phyloP scores from a whole-genome alignment of 2,797 vertebrate species.

The Aulostomus chinensis region DNA sequence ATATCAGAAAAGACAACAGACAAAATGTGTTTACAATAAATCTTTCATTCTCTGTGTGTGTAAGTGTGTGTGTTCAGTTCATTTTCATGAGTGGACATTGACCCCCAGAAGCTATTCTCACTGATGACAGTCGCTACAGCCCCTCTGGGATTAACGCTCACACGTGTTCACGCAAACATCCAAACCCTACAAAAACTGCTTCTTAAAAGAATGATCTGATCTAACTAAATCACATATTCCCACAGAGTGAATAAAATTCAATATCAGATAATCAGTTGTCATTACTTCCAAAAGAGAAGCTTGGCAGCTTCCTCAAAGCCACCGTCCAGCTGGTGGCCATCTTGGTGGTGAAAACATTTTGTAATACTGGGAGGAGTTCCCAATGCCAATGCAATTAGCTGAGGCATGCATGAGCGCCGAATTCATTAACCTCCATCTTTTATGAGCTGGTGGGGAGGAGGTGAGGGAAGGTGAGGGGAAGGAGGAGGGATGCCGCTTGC shows the following conservation, averaged over 20 bases:
- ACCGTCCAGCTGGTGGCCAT: slow-evolving; percentile 50
- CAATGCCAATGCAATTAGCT: slow-evolving; percentile 74
- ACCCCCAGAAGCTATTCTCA: slow-evolving; percentile 7
- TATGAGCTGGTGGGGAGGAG: slow-evolving; percentile 38
- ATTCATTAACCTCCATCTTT: slow-evolving; percentile 80
- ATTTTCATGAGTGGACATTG: slow-evolving; percentile 17
- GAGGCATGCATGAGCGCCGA: slow-evolving; percentile 64
- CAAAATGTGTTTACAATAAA: too few relatives aligned
- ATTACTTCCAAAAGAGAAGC: slow-evolving; percentile 23
- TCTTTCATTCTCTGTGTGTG: too few relatives aligned
- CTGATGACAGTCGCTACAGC: slow-evolving; percentile 14
- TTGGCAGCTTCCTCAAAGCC: slow-evolving; percentile 34
- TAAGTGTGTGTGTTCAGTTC: background rate
- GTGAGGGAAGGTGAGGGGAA: slow-evolving; percentile 4
- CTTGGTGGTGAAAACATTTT: slow-evolving; percentile 60
- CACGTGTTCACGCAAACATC: slow-evolving; percentile 4
- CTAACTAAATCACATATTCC: background rate
- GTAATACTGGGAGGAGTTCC: slow-evolving; percentile 63
- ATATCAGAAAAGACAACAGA: too few relatives aligned
- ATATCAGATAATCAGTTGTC: slow-evolving; percentile 6
- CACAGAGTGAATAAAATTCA: slow-evolving; percentile 8
- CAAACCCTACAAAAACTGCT: too few relatives aligned
- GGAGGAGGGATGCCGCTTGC: slow-evolving; percentile 18
- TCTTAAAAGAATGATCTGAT: background rate
- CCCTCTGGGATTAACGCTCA: slow-evolving; percentile 9